Evolutionary conservation across 2,797 vertebrate species (phyloP).

Genomic region (Lithobates sylvaticus): DNA sequence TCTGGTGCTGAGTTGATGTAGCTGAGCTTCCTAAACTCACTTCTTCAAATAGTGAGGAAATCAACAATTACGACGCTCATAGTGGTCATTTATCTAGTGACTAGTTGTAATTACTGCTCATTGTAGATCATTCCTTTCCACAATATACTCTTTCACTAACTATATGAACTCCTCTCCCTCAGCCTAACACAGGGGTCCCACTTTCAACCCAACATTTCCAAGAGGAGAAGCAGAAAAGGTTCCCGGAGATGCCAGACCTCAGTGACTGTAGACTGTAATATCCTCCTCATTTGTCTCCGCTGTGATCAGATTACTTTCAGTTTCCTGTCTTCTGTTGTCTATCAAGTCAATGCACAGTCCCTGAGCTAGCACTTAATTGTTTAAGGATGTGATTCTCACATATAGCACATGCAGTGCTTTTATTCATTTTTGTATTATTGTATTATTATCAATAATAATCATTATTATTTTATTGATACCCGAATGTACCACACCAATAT

Average conservation of each 20-base stretch:
- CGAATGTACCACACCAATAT: too few relatives aligned
- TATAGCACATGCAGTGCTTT: too few relatives aligned
- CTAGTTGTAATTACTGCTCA: conserved; percentile 1
- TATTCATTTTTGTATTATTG: too few relatives aligned
- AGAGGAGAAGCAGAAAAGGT: neutral
- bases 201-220: neutral
- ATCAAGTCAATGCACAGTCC: too few relatives aligned
- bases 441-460: too few relatives aligned
- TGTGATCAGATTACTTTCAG: neutral
- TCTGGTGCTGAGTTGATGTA: too few relatives aligned
- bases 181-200: neutral
- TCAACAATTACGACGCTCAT: neutral
- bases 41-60: conserved; percentile 20
- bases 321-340: neutral
- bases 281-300: conserved; percentile 6
- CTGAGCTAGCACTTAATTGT: too few relatives aligned
- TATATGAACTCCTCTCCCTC: conserved; percentile 16
- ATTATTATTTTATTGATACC: too few relatives aligned
- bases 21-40: neutral
- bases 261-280: neutral
- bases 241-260: neutral
- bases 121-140: neutral
- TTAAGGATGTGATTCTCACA: too few relatives aligned
- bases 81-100: conserved; percentile 31
- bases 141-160: neutral